Percentiles rank a stretch among this genome's conserved stretches.
Conservation (phyloP, 1,140 invertebrate species). For the Condylostylus longicornis region DNA sequence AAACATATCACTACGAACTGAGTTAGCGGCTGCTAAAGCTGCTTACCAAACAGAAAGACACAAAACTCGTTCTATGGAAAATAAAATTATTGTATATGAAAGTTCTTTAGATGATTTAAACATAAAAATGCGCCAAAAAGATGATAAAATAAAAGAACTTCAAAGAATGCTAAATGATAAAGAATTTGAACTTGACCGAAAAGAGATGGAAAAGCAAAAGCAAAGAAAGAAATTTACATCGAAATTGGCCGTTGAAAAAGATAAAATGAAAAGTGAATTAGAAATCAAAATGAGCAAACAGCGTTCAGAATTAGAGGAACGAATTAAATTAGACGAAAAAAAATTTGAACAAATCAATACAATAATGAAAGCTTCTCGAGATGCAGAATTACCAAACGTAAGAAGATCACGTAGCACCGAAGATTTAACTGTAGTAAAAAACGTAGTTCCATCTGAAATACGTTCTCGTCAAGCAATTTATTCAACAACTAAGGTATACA, state of each 20-base stretch:
- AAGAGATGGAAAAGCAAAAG: slow-evolving; percentile 57
- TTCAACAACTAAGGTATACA: no score
- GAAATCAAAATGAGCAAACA: slow-evolving; percentile 50
- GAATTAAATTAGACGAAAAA: slow-evolving; percentile 41
- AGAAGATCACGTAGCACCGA: slow-evolving; percentile 24
- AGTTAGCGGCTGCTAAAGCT: slow-evolving; percentile 44
- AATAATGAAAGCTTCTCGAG: no score
- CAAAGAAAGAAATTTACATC: slow-evolving; percentile 54
- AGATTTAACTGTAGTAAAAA: slow-evolving; percentile 16
- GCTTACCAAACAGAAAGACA: slow-evolving; percentile 45
- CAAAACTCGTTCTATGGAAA: slow-evolving; percentile 36
- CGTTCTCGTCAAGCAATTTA: no score
- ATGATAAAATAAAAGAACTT: slow-evolving; percentile 23
- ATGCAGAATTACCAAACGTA: slow-evolving; percentile 20
- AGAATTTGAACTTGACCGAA: slow-evolving; percentile 50
- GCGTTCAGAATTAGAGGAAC: slow-evolving; percentile 42
- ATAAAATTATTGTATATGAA: slow-evolving; percentile 40
- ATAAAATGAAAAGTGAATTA: slow-evolving; percentile 49
- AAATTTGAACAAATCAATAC: no score
- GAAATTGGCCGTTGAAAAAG: slow-evolving; percentile 52
- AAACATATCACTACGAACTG: slow-evolving; percentile 43
- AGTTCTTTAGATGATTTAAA: slow-evolving; percentile 36
- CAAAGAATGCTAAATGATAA: slow-evolving; percentile 43
- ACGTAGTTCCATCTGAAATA: no score
- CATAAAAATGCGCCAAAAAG: slow-evolving; percentile 35